phyloP scores from a whole-genome alignment of 2,113 vertebrate genomes.

The Calidris pugnax region DNA sequence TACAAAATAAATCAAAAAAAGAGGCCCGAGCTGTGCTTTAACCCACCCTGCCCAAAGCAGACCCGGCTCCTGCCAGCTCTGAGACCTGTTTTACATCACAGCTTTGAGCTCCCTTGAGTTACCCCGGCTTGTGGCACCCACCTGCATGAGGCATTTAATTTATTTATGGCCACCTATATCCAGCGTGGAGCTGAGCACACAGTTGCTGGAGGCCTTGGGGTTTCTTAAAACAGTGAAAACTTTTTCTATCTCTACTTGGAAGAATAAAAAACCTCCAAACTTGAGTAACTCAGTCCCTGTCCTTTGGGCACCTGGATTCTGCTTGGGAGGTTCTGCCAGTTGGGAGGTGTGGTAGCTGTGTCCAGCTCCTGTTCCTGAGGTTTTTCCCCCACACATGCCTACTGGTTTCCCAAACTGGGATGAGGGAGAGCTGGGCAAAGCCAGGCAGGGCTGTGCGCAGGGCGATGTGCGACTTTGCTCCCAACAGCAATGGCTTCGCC shows the following conservation, averaged over 20 bases:
- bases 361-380: not conserved
- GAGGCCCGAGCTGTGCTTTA: not conserved
- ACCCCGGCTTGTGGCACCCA: not conserved
- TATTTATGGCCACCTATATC: accelerated
- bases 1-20: accelerated
- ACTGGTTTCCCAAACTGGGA: not conserved
- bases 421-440: not conserved
- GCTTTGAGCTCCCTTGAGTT: not conserved
- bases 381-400: accelerated
- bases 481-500: not conserved
- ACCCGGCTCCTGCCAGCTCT: not conserved
- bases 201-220: not conserved
- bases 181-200: accelerated
- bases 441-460: accelerated
- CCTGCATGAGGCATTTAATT: not conserved
- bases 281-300: accelerated
- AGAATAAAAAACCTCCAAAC: not conserved
- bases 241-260: not conserved
- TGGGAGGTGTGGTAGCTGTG: accelerated
- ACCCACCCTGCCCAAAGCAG: not conserved
- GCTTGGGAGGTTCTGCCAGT: not conserved
- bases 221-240: not conserved
- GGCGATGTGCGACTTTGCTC: accelerated
- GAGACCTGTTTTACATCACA: accelerated
- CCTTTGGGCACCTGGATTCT: not conserved